Percentiles rank a stretch among this genome's conserved stretches.
Evolutionary conservation across 2,888 invertebrate species (phyloP).

Genomic region (Arrhopalites spinosus): DNA sequence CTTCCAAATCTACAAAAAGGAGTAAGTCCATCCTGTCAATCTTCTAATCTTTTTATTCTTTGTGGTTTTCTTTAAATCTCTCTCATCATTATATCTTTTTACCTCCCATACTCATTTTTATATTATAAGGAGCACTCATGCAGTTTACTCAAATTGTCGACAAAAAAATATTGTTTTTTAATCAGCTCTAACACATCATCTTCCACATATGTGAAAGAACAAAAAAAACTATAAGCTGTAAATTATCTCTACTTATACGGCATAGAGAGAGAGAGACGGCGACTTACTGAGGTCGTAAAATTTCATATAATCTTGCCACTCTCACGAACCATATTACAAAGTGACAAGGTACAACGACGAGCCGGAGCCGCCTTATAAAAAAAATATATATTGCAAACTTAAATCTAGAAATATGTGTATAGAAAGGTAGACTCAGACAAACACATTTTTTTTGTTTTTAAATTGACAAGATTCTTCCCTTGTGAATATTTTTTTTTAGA

Average conservation of each 20-base stretch:
- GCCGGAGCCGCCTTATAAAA: no score
- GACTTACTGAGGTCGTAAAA: no score
- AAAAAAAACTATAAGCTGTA: no score
- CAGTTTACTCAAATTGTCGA: not conserved
- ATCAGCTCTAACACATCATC: not conserved
- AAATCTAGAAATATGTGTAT: no score
- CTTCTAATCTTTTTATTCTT: not conserved
- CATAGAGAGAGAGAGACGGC: no score
- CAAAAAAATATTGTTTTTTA: not conserved
- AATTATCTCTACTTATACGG: not conserved
- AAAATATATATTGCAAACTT: no score
- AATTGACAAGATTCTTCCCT: no score
- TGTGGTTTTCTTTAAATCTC: not conserved
- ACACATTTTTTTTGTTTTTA: no score
- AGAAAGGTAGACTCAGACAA: no score
- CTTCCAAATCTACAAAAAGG: conserved; percentile 50
- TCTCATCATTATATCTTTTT: not conserved
- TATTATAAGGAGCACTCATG: not conserved
- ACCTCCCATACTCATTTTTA: not conserved
- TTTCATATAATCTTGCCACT: no score
- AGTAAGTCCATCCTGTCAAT: conserved; percentile 41
- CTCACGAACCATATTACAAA: no score
- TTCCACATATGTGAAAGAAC: not conserved
- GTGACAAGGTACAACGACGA: no score
- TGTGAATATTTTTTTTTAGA: not conserved